These are phyloP conservation scores for Heterohyrax brucei DNA, from an alignment of 2,797 vertebrate species.

Conservation along the genomic window DNA sequence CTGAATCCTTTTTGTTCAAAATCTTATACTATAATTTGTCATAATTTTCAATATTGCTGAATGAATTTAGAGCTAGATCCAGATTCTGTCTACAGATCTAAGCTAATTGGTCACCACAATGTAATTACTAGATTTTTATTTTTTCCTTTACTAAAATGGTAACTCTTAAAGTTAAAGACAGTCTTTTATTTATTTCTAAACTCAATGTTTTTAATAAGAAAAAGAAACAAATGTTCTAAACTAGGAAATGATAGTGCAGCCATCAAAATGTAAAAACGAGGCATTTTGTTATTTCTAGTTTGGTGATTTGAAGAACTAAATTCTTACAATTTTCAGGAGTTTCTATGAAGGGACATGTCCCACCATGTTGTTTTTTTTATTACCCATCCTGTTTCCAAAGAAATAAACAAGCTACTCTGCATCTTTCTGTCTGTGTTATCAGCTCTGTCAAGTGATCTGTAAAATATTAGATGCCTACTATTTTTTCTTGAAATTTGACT, in stretches of 20 bases:
- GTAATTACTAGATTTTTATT: background rate
- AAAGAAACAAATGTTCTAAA: background rate
- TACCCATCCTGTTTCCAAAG: background rate
- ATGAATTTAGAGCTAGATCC: background rate
- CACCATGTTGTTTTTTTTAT: background rate
- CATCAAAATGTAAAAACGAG: background rate
- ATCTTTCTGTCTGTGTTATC: background rate
- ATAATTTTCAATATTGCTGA: background rate
- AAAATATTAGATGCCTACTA: background rate
- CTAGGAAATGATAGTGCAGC: background rate
- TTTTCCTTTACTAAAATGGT: background rate
- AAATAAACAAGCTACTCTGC: background rate
- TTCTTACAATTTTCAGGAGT: too few species aligned
- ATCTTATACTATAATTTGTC: background rate
- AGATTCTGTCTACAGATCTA: background rate
- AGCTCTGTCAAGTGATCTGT: background rate
- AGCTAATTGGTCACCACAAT: background rate
- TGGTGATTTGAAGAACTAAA: too few species aligned
- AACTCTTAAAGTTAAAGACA: background rate
- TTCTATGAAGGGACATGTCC: too few species aligned
- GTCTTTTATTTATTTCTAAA: background rate
- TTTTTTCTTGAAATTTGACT: background rate
- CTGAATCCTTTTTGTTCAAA: too few species aligned
- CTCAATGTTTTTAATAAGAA: background rate
- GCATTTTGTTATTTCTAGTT: too few species aligned